Percentiles rank a stretch among this genome's conserved stretches.
phyloP scores from a whole-genome alignment of 1,140 invertebrate species.

The Neuroterus valhalla region DNA sequence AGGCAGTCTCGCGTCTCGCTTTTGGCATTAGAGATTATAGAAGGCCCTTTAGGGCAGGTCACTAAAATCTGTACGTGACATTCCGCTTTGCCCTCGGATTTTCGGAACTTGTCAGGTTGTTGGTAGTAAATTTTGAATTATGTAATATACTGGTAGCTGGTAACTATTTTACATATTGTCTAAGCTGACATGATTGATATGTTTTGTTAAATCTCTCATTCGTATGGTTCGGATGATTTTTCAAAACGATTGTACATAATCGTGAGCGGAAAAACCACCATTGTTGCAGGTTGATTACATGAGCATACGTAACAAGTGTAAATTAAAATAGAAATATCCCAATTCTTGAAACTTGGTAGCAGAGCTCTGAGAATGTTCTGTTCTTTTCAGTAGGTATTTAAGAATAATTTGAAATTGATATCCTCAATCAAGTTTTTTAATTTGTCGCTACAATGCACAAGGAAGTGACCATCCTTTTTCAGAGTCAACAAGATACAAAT shows the following conservation, averaged over 20 bases:
- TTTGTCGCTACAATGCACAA: constrained; percentile 15
- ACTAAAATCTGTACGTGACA: constrained; percentile 17
- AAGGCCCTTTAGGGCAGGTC: constrained; percentile 8
- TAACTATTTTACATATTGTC: neutral
- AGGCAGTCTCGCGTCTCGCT: neutral
- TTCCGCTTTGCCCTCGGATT: neutral
- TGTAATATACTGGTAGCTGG: neutral
- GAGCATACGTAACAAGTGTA: too few species aligned
- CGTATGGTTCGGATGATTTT: too few species aligned
- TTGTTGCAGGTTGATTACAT: too few species aligned
- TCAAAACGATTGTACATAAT: too few species aligned
- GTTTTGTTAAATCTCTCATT: too few species aligned
- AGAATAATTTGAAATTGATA: neutral
- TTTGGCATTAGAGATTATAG: neutral
- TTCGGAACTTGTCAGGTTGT: neutral
- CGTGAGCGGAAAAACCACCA: too few species aligned
- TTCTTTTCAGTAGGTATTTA: neutral
- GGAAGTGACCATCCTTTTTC: constrained; percentile 18
- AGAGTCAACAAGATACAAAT: constrained; percentile 15
- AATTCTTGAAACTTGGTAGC: neutral
- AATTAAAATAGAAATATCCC: too few species aligned
- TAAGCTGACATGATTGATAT: too few species aligned
- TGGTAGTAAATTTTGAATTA: neutral
- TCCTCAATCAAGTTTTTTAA: constrained; percentile 23
- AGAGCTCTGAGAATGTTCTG: neutral